A percentile compares a stretch with the other conserved stretches of the same genome.
These are phyloP conservation scores for Mustela nigripes DNA, from an alignment of 2,113 vertebrate genomes.

Conservation along the genomic window DNA sequence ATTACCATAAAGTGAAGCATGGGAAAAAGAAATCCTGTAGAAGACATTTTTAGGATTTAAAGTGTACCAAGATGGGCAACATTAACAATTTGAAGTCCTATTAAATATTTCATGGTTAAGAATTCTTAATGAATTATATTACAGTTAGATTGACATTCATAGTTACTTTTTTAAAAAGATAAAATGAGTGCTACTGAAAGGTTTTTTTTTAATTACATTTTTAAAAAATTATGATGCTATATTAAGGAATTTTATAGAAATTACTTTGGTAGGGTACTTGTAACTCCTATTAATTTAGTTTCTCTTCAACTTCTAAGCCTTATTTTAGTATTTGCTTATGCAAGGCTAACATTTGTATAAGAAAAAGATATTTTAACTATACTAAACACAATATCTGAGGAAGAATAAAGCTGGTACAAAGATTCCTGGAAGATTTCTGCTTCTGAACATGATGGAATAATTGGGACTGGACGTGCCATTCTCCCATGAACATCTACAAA, in stretches of 20 bases:
- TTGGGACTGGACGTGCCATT: not conserved
- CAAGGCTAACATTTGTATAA: not conserved
- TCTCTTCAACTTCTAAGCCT: not conserved
- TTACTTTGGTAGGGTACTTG: not conserved
- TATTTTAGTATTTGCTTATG: not conserved
- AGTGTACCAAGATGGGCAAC: not conserved
- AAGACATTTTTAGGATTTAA: conserved; percentile 10
- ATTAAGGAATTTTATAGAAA: not conserved
- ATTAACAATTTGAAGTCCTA: not conserved
- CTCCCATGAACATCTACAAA: not conserved
- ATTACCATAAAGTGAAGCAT: not conserved
- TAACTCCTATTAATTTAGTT: not conserved
- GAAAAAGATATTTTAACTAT: not conserved
- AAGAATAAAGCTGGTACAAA: not conserved
- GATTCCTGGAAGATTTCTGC: not conserved
- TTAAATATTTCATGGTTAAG: not conserved
- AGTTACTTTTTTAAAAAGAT: not conserved
- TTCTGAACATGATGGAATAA: not conserved
- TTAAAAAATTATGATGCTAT: not conserved
- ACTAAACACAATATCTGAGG: not conserved
- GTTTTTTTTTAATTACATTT: not conserved
- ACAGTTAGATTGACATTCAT: not conserved
- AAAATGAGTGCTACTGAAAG: not conserved
- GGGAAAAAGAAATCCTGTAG: not conserved
- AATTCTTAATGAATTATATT: not conserved